Conservation (phyloP, 2,113 vertebrate species). For the Athene noctua region DNA sequence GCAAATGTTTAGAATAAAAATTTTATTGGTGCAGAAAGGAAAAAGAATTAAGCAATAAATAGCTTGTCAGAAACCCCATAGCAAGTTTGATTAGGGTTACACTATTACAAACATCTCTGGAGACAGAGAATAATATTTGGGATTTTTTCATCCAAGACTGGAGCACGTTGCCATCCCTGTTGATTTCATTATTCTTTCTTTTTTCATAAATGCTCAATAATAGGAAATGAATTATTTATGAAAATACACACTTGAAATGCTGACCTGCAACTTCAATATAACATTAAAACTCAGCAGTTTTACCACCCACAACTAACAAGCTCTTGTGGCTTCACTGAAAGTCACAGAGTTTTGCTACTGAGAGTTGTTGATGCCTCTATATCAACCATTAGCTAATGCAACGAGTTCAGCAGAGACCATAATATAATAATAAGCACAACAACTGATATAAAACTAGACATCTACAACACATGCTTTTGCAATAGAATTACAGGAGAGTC, state of each 20-base stretch:
- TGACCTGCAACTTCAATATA: neutral
- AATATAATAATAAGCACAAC: neutral
- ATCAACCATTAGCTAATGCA: neutral
- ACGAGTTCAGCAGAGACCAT: neutral
- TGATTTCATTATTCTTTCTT: slow-evolving; percentile 26
- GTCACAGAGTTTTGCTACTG: neutral
- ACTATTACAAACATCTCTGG: neutral
- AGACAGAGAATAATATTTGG: neutral
- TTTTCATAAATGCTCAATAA: slow-evolving; percentile 43
- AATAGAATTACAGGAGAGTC: neutral
- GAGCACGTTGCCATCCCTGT: neutral
- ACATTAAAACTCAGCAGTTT: neutral
- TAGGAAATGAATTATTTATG: slow-evolving; percentile 59
- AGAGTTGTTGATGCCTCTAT: neutral
- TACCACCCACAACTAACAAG: neutral
- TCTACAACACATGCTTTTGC: neutral
- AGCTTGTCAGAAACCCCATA: slow-evolving; percentile 27
- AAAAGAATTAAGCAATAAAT: slow-evolving; percentile 55
- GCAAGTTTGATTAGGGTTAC: slow-evolving; percentile 4
- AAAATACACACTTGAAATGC: neutral
- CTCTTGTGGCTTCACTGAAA: neutral
- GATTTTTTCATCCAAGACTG: slow-evolving; percentile 1
- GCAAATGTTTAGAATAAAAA: slow-evolving; percentile 58
- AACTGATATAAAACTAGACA: neutral
- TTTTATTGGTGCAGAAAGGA: slow-evolving; percentile 22